Conservation (phyloP, 2,113 vertebrate genomes). For the Hypocryptadius cinnamomeus region DNA sequence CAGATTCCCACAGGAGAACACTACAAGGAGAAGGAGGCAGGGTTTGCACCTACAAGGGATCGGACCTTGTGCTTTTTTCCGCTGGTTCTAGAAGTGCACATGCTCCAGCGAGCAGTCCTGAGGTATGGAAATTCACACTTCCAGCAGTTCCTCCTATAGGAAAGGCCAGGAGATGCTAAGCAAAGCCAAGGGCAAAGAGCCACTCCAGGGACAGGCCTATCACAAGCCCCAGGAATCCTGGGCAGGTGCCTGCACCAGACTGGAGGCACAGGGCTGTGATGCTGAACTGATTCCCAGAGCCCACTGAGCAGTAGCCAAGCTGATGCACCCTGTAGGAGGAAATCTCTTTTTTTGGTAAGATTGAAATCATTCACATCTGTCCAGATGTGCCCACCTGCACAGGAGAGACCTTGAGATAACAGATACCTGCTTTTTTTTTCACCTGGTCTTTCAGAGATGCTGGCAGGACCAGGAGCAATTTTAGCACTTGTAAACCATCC, state of each 20-base stretch:
- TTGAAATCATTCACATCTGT: neutral
- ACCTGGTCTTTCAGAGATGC: neutral
- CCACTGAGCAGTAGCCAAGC: neutral
- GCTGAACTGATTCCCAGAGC: neutral
- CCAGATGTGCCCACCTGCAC: fast-evolving
- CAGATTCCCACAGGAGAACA: neutral
- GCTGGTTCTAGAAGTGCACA: neutral
- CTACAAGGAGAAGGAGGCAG: neutral
- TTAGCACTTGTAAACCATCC: neutral
- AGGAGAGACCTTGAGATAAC: neutral
- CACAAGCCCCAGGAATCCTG: neutral
- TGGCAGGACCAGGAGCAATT: neutral
- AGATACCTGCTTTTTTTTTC: neutral
- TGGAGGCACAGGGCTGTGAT: neutral
- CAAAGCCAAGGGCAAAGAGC: neutral
- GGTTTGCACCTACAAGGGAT: neutral
- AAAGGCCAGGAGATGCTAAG: neutral
- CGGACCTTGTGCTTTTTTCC: neutral
- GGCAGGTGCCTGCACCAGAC: fast-evolving
- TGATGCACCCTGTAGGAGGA: neutral
- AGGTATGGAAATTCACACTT: neutral
- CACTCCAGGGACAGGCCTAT: neutral
- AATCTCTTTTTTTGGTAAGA: neutral
- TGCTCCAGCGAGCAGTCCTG: neutral
- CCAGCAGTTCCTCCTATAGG: neutral